Base-by-base conservation (phyloP, 1,140 invertebrate genomes). In the Sycobia sp. region DNA sequence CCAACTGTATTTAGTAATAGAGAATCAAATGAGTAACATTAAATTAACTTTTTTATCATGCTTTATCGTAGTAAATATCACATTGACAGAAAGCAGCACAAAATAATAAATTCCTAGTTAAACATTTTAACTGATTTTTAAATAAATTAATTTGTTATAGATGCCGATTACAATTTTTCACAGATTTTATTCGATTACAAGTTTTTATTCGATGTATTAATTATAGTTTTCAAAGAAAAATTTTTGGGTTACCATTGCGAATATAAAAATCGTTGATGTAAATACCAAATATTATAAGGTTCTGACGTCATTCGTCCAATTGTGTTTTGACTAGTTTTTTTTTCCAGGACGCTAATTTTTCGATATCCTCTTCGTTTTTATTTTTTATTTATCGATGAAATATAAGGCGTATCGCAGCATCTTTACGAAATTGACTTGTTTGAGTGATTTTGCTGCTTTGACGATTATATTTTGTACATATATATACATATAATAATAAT, bases 171-270 rank as follows among this genome's bases (percentile, higher is more conserved):
- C 11, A 32, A 14, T 16, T 32, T n/a, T n/a, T 49, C 32, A 34
- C 25, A 16, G 47, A 49, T 32, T 49, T 18, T 49, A 10, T 5
- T 14, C 27, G 4, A 32, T 32, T 7, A 13, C 1, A 27, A n/a
- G 22, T 54, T 54, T 54, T 39, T 39, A 54, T 54, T 41, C 11
- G n/a, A 16, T 11, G 23, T 41, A 16, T 23, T 36, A 44, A 23
- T 23, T 46, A 36, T 25, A 43, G 18, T 44, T 18, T 20, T 7
- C 1, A 55, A 55, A 62, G 50, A 25, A 38, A 29, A 49, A 49
- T 62, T 51, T 55, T 55, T 54, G 44, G 53, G 60, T 56, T 62
- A 56, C 43, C 51, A 54, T 56, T 29, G 60, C 59, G 39, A 54
- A n/a, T 46, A 49, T 38, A 2, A 43, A 50, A 23, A 62, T 32